Evolutionary conservation across 2,888 invertebrate genomes (phyloP).

Genomic region (Ophion slaviceki): DNA sequence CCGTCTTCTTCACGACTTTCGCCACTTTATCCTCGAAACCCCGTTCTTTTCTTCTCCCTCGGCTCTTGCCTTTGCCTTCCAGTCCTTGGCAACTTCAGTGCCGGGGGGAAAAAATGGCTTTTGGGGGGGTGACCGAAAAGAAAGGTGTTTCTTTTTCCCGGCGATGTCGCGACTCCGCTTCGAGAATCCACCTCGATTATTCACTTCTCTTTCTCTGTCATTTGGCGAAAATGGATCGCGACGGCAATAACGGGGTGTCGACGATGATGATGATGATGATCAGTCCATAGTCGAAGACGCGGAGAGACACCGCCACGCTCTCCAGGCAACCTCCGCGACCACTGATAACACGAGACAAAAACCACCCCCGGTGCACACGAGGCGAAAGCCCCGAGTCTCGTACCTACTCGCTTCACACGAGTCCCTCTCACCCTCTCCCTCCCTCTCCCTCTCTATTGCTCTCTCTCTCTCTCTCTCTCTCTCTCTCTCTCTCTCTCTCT

Average conservation of each 20-base stretch:
- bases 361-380: neutral
- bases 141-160: too few species aligned
- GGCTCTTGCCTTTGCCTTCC: neutral
- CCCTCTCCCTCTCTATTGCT: neutral
- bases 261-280: neutral
- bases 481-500: too few species aligned
- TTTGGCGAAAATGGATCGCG: neutral
- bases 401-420: neutral
- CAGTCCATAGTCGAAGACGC: slow-evolving; percentile 30
- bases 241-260: neutral
- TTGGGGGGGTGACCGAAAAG: neutral
- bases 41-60: neutral
- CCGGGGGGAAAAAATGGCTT: neutral
- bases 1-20: slow-evolving; percentile 66
- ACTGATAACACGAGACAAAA: slow-evolving; percentile 1
- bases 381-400: neutral
- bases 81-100: neutral
- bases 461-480: too few species aligned
- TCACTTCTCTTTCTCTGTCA: neutral
- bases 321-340: slow-evolving; percentile 23
- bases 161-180: neutral
- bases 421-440: neutral
- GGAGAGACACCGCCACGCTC: slow-evolving; percentile 46
- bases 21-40: slow-evolving; percentile 40
- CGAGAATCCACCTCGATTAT: neutral